Evolutionary conservation across 2,888 invertebrate species (phyloP).

Genomic region (Rotaria sp.): DNA sequence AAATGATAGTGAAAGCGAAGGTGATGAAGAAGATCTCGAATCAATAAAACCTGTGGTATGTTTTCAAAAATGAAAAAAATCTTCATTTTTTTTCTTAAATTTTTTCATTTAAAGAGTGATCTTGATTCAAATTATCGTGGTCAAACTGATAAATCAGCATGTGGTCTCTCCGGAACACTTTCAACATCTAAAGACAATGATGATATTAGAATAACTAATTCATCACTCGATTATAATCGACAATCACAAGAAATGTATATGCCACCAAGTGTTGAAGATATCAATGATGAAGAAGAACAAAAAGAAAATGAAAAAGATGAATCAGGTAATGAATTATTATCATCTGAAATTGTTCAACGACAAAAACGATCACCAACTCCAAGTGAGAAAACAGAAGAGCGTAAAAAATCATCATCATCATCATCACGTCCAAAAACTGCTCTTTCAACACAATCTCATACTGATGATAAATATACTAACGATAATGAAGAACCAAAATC

Average conservation of each 20-base stretch:
- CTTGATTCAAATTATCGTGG: background rate
- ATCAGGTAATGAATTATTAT: background rate
- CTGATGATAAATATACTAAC: background rate
- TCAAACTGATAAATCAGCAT: background rate
- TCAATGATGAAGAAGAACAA: background rate
- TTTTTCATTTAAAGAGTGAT: background rate
- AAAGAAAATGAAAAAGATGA: no score
- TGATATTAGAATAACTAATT: background rate
- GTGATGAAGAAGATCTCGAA: background rate
- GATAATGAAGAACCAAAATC: background rate
- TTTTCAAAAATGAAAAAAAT: background rate
- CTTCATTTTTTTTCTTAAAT: background rate
- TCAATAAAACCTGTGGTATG: background rate
- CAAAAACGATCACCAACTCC: background rate
- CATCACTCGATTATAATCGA: background rate
- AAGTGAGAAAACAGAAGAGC: background rate
- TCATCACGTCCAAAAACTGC: conserved; percentile 4
- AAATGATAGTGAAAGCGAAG: background rate
- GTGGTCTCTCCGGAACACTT: background rate
- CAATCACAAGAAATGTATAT: background rate
- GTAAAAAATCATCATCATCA: background rate
- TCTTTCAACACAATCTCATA: background rate
- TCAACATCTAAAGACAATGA: background rate
- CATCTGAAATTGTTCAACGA: background rate
- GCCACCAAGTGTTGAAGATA: background rate